Percentiles rank a stretch among this genome's conserved stretches.
Evolutionary conservation across 2,888 invertebrate species (phyloP).

Genomic region (Teleogryllus oceanicus): DNA sequence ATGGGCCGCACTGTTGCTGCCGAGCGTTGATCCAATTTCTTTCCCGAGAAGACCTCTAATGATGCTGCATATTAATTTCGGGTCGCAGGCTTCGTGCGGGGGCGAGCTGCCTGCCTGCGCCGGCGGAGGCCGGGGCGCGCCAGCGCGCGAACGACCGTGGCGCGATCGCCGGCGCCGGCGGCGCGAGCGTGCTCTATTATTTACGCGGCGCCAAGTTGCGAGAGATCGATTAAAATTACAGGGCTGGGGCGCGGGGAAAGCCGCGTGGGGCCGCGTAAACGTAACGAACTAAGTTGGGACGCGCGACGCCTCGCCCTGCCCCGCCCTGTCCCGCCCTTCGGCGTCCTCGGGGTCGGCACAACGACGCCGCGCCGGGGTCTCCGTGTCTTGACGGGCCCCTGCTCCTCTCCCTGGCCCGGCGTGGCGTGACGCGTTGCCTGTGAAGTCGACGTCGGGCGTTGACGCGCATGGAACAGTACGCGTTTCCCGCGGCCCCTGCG

Average conservation of each 20-base stretch:
- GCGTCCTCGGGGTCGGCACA: background rate
- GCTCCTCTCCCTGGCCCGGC: background rate
- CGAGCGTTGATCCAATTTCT: too few species aligned
- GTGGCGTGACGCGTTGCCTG: background rate
- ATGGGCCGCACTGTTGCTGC: too few species aligned
- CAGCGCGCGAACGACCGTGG: too few species aligned
- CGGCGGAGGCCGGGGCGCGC: too few species aligned
- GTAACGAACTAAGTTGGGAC: conserved; percentile 1
- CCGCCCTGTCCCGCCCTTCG: background rate
- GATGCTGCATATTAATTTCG: too few species aligned
- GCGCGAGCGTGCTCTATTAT: background rate
- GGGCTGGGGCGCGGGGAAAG: background rate
- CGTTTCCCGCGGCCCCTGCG: too few species aligned
- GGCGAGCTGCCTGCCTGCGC: too few species aligned
- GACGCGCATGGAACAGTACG: too few species aligned
- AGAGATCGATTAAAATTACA: background rate
- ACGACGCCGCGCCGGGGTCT: too few species aligned
- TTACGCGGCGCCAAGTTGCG: background rate
- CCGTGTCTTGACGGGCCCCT: background rate
- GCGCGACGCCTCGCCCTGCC: background rate
- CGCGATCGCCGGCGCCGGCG: too few species aligned
- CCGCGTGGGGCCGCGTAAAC: background rate
- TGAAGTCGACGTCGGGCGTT: background rate
- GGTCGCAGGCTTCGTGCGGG: too few species aligned
- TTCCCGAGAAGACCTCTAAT: too few species aligned